A percentile compares a stretch with the other conserved stretches of the same genome.
Evolutionary conservation across 2,113 vertebrate genomes (phyloP).

Genomic region (Zapus hudsonius): DNA sequence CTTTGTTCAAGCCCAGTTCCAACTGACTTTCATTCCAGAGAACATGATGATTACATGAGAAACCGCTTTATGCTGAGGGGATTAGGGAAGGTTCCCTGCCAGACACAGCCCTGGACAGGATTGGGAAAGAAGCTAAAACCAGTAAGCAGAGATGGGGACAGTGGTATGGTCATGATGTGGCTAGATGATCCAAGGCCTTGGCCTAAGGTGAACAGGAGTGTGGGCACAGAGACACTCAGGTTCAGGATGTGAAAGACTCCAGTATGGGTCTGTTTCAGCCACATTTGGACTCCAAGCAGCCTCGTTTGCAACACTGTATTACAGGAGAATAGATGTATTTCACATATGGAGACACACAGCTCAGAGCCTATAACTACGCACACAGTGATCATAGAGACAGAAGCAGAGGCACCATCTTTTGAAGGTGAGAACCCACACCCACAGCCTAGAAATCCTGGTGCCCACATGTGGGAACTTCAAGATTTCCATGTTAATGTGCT

Average conservation of each 20-base stretch:
- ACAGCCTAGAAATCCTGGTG: background rate
- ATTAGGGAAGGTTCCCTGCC: background rate
- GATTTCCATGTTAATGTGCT: background rate
- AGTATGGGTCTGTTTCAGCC: no score
- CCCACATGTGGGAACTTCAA: no score
- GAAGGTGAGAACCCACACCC: background rate
- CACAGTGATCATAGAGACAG: background rate
- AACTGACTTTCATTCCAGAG: background rate
- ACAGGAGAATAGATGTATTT: background rate
- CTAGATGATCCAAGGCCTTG: background rate
- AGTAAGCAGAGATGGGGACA: background rate
- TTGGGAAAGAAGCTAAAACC: background rate
- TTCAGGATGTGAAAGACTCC: background rate
- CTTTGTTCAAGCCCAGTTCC: background rate
- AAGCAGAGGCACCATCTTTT: background rate
- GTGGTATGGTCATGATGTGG: background rate
- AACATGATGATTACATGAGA: background rate
- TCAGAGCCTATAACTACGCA: no score
- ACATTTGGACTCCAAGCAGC: background rate
- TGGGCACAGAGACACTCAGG: background rate
- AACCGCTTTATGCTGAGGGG: background rate
- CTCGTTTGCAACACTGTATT: background rate
- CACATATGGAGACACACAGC: background rate
- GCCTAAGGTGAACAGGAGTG: background rate
- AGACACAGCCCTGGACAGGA: background rate